phyloP scores from a whole-genome alignment of 1,140 invertebrate genomes.

The Atta cephalotes region DNA sequence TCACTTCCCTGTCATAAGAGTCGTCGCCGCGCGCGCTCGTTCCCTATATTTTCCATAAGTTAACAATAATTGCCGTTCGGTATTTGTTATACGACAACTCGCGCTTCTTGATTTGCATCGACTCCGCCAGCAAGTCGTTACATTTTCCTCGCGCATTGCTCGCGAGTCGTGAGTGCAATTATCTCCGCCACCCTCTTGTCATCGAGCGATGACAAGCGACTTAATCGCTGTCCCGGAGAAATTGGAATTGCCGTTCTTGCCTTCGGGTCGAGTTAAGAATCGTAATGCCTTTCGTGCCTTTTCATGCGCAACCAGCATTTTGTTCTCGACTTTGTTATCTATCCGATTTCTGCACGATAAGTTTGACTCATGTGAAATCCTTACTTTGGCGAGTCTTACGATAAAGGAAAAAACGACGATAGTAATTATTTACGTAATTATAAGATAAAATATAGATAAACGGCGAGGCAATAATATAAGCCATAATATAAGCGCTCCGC shows the following conservation, averaged over 20 bases:
- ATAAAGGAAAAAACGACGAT: background rate
- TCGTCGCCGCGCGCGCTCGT: slow-evolving; percentile 69
- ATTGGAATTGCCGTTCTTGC: background rate
- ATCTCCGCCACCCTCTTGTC: slow-evolving; percentile 14
- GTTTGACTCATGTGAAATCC: background rate
- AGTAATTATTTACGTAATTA: slow-evolving; percentile 31
- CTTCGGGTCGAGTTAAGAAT: background rate
- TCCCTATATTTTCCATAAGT: slow-evolving; percentile 79
- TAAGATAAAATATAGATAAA: slow-evolving; percentile 3
- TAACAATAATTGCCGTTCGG: slow-evolving; percentile 76
- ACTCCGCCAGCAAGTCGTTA: slow-evolving; percentile 8
- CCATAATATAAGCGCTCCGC: background rate
- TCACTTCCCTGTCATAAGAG: slow-evolving; percentile 80
- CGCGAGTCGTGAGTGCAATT: slow-evolving; percentile 33
- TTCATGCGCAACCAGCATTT: background rate
- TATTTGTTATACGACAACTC: slow-evolving; percentile 72
- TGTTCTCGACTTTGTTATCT: background rate
- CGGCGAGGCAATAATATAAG: slow-evolving; percentile 4
- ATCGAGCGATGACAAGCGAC: background rate
- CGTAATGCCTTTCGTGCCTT: background rate
- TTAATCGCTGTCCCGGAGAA: background rate
- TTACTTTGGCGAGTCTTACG: background rate
- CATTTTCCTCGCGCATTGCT: slow-evolving; percentile 27
- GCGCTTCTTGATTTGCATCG: slow-evolving; percentile 21
- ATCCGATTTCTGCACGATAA: background rate